These are phyloP conservation scores for Burhinus oedicnemus DNA, from an alignment of 2,113 vertebrate species.

Conservation along the genomic window DNA sequence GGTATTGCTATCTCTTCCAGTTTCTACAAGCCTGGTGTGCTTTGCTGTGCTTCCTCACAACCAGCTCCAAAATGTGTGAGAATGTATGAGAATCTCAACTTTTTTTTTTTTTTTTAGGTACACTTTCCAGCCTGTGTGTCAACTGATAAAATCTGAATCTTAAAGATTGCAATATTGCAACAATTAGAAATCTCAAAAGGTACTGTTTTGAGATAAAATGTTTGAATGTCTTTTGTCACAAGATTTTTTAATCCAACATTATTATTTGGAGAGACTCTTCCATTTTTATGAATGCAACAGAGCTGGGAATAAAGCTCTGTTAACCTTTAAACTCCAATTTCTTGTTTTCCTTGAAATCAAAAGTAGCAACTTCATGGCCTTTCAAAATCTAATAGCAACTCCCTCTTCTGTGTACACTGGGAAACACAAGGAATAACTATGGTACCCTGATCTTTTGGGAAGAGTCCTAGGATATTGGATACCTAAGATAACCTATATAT, in stretches of 20 bases:
- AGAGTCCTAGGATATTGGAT: not conserved
- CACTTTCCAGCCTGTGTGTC: not conserved
- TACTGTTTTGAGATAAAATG: not conserved
- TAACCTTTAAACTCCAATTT: not conserved
- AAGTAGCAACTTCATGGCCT: not conserved
- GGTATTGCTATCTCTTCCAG: not conserved
- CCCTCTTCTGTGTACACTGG: not conserved
- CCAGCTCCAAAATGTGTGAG: not conserved
- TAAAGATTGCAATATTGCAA: not conserved
- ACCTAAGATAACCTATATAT: not conserved
- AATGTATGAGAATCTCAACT: not conserved
- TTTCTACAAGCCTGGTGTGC: not conserved
- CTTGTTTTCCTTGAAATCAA: not conserved
- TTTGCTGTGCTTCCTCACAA: not conserved
- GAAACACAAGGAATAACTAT: slow-evolving; percentile 9
- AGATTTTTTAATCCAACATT: not conserved
- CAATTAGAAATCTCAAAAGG: not conserved
- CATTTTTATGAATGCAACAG: not conserved
- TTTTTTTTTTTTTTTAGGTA: not conserved
- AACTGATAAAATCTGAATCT: not conserved
- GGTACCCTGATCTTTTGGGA: not conserved
- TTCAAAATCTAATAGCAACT: slow-evolving; percentile 35
- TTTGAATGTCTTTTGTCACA: not conserved
- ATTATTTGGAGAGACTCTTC: not conserved
- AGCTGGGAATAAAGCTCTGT: not conserved